A percentile compares a stretch with the other conserved stretches of the same genome.
Conservation (phyloP, 2,888 invertebrate species). For the Pantelozetes paolii region DNA sequence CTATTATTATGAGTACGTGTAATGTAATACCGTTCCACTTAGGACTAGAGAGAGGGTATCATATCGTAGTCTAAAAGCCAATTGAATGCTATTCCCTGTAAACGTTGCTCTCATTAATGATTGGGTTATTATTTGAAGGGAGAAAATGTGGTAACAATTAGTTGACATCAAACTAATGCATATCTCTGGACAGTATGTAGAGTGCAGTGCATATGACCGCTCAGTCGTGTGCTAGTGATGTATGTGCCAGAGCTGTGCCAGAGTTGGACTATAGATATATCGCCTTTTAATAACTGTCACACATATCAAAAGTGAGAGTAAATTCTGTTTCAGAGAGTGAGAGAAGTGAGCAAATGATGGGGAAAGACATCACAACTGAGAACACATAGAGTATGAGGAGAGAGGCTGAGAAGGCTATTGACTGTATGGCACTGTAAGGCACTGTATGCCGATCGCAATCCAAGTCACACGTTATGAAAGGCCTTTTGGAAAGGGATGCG, state of each 20-base stretch:
- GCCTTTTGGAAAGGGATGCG: constrained; percentile 13
- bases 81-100: not conserved
- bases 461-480: constrained; percentile 16
- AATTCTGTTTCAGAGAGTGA: not conserved
- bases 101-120: constrained; percentile 1
- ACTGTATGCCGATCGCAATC: constrained; percentile 12
- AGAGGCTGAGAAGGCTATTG: not conserved
- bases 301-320: constrained; percentile 17
- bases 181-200: not conserved
- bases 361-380: not conserved
- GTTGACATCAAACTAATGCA: not conserved
- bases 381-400: not conserved
- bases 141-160: constrained; percentile 26
- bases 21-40: constrained; percentile 17
- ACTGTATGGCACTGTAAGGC: too few species aligned
- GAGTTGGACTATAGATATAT: not conserved
- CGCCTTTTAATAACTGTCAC: constrained; percentile 36
- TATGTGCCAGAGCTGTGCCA: constrained; percentile 18
- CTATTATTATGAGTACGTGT: constrained; percentile 19
- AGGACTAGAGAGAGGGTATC: not conserved
- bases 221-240: constrained; percentile 19
- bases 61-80: not conserved
- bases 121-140: constrained; percentile 3
- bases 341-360: constrained; percentile 18
- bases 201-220: not conserved